A percentile compares a stretch with the other conserved stretches of the same genome.
Evolutionary conservation across 2,888 invertebrate genomes (phyloP).

Genomic region (Ochlodes sylvanus): DNA sequence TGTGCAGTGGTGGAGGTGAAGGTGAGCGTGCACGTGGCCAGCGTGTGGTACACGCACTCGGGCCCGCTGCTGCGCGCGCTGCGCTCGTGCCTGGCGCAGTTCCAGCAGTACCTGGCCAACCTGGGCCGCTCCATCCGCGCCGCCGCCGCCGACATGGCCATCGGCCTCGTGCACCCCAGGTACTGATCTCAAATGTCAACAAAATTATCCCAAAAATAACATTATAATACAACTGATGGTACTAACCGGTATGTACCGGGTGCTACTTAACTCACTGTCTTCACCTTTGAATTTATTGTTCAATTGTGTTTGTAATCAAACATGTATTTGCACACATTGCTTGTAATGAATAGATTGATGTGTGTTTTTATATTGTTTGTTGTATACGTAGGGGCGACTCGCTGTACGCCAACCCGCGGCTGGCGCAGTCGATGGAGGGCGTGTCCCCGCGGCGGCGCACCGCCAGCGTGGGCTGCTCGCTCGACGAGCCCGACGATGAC

Average conservation of each 20-base stretch:
- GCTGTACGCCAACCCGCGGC: conserved; percentile 83
- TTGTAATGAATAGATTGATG: too few species aligned
- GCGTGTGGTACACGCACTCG: conserved; percentile 97
- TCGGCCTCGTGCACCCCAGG: conserved; percentile 92
- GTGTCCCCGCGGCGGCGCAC: conserved; percentile 76
- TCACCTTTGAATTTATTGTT: not conserved
- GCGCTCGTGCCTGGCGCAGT: conserved; percentile 94
- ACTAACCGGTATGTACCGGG: too few species aligned
- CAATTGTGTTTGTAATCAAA: too few species aligned
- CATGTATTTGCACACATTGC: too few species aligned
- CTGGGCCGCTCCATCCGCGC: conserved; percentile 94
- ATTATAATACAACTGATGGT: too few species aligned
- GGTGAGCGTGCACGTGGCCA: conserved; percentile 89
- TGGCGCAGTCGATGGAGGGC: conserved; percentile 77
- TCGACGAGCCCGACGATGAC: conserved; percentile 74
- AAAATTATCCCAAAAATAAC: too few species aligned
- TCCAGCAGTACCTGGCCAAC: conserved; percentile 94
- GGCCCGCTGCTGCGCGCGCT: conserved; percentile 94
- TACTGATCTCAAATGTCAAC: too few species aligned
- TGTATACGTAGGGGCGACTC: conserved; percentile 82
- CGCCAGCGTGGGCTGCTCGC: conserved; percentile 66
- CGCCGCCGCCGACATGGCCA: conserved; percentile 97
- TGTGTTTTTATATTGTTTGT: too few species aligned
- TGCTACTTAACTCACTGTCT: too few species aligned
- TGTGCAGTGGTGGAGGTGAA: conserved; percentile 59